Percentiles rank a stretch among this genome's conserved stretches.
phyloP scores from a whole-genome alignment of 1,140 invertebrate species.

The Pseudomyrmex gracilis region DNA sequence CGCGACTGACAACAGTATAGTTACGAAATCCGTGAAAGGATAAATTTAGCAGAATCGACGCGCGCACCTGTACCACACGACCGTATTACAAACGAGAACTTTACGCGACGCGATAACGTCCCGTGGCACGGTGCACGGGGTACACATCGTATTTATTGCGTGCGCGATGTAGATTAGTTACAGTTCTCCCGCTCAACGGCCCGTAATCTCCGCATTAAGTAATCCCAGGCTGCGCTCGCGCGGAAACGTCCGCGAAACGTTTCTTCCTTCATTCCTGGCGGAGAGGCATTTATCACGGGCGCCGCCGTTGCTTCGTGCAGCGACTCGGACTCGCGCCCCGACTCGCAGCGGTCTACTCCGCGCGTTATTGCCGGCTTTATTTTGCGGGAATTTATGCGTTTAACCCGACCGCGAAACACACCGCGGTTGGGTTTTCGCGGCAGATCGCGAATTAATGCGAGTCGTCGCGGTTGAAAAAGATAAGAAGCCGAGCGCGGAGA shows the following conservation, averaged over 20 bases:
- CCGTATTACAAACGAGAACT: conserved; percentile 34
- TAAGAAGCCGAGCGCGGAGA: conserved; percentile 36
- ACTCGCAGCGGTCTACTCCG: neutral
- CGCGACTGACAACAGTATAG: conserved; percentile 8
- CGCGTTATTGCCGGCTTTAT: conserved; percentile 59
- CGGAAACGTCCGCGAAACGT: conserved; percentile 53
- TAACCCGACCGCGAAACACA: conserved; percentile 50
- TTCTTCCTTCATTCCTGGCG: conserved; percentile 50
- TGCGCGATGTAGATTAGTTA: conserved; percentile 54
- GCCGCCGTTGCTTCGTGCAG: neutral
- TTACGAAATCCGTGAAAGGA: conserved; percentile 14
- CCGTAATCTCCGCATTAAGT: conserved; percentile 61
- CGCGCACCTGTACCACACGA: neutral
- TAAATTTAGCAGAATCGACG: conserved; percentile 46
- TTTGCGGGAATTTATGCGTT: conserved; percentile 36
- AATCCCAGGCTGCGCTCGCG: conserved; percentile 43
- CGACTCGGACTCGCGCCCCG: conserved; percentile 2
- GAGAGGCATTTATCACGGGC: conserved; percentile 41
- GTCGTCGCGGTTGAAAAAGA: conserved; percentile 65
- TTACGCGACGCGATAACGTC: conserved; percentile 45
- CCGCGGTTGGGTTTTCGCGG: conserved; percentile 14
- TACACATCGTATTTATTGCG: conserved; percentile 54
- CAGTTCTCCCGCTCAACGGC: conserved; percentile 22
- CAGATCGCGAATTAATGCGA: conserved; percentile 70
- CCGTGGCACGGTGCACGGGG: neutral